A percentile compares a stretch with the other conserved stretches of the same genome.
These are phyloP conservation scores for Sceloporus tristichus DNA, from an alignment of 2,113 vertebrate genomes.

Conservation along the genomic window DNA sequence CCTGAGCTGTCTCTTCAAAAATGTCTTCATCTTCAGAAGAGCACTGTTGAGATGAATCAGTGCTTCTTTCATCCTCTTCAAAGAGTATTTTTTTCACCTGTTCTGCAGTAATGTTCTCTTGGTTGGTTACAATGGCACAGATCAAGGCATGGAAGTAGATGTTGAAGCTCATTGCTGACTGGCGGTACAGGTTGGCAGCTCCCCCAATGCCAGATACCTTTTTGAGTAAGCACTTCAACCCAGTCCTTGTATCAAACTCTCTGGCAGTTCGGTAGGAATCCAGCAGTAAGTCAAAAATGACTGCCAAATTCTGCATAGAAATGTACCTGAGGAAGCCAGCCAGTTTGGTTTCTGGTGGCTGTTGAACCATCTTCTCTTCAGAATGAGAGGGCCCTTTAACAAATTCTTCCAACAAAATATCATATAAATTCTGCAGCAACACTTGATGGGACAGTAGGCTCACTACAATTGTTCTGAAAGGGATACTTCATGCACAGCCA, in stretches of 20 bases:
- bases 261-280: slow-evolving; percentile 95
- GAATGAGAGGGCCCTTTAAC: slow-evolving; percentile 85
- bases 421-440: slow-evolving; percentile 94
- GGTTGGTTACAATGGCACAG: slow-evolving; percentile 89
- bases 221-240: slow-evolving; percentile 96
- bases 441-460: slow-evolving; percentile 97
- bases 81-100: slow-evolving; percentile 94
- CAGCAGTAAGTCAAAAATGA: slow-evolving; percentile 96
- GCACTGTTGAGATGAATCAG: slow-evolving; percentile 92
- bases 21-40: slow-evolving; percentile 98
- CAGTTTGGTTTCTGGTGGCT: slow-evolving; percentile 81
- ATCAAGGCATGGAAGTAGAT: slow-evolving; percentile 95
- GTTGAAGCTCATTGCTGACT: slow-evolving; percentile 97
- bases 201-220: slow-evolving; percentile 95
- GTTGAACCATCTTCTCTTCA: slow-evolving; percentile 83
- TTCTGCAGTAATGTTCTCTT: slow-evolving; percentile 89
- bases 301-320: slow-evolving; percentile 95
- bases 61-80: slow-evolving; percentile 92
- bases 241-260: slow-evolving; percentile 95
- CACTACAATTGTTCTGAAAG: slow-evolving; percentile 96
- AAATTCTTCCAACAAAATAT: slow-evolving; percentile 95
- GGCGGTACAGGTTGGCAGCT: slow-evolving; percentile 95
- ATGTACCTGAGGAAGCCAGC: slow-evolving; percentile 96
- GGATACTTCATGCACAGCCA: slow-evolving; percentile 83
- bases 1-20: slow-evolving; percentile 97